Conservation (phyloP, 2,113 vertebrate genomes). For the Lota lota region DNA sequence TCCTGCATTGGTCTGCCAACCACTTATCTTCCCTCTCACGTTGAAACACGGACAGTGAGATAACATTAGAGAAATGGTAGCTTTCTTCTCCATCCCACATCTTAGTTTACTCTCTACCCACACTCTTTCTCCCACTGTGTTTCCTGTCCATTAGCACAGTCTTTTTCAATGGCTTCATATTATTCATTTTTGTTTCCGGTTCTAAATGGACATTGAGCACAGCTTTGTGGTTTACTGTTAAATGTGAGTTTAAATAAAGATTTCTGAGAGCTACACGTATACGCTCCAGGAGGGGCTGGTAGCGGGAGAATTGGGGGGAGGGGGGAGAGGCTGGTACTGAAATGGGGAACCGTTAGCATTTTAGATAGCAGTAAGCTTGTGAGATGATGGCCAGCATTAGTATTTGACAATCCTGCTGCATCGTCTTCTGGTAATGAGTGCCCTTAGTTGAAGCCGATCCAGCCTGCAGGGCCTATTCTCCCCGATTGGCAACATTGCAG, state of each 20-base stretch:
- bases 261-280: neutral
- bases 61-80: slow-evolving; percentile 32
- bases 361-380: slow-evolving; percentile 37
- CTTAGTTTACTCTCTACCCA: slow-evolving; percentile 23
- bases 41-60: slow-evolving; percentile 29
- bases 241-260: neutral
- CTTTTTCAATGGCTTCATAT: no score
- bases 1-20: slow-evolving; percentile 7
- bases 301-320: slow-evolving; percentile 39
- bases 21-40: neutral
- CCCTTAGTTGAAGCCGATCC: slow-evolving; percentile 29
- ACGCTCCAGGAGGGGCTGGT: slow-evolving; percentile 1
- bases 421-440: slow-evolving; percentile 24
- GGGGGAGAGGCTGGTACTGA: slow-evolving; percentile 42
- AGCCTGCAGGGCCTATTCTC: slow-evolving; percentile 30
- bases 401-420: slow-evolving; percentile 48
- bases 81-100: slow-evolving; percentile 43
- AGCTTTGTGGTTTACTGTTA: no score
- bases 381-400: slow-evolving; percentile 51
- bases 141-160: neutral
- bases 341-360: slow-evolving; percentile 39
- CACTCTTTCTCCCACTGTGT: slow-evolving; percentile 41
- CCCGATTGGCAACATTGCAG: slow-evolving; percentile 46
- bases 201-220: no score
- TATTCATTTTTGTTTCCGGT: no score